Evolutionary conservation across 2,888 invertebrate species (phyloP).

Genomic region (Coremacera marginata): DNA sequence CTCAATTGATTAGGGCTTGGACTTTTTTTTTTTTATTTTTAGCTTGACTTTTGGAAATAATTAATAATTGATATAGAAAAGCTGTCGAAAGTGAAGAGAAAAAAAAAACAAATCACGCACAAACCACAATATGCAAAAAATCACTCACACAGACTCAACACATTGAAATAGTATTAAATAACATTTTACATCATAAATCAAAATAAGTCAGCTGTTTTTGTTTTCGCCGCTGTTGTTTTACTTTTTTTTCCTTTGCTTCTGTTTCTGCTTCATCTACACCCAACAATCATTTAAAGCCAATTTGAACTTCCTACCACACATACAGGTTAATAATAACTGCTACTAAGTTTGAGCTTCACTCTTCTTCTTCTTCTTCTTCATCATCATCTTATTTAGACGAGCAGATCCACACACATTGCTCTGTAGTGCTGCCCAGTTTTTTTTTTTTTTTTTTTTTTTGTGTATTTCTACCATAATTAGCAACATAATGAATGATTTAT

Average conservation of each 20-base stretch:
- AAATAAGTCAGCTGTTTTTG: conserved; percentile 14
- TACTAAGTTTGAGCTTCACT: not conserved
- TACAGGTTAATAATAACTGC: conserved; percentile 12
- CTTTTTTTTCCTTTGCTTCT: not conserved
- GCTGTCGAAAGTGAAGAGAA: too few species aligned
- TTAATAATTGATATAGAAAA: too few species aligned
- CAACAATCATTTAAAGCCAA: conserved; percentile 14
- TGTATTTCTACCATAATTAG: conserved; percentile 21
- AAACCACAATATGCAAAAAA: too few species aligned
- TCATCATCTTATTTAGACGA: not conserved
- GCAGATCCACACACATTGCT: not conserved
- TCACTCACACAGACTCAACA: too few species aligned
- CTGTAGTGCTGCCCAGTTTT: not conserved
- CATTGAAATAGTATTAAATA: too few species aligned
- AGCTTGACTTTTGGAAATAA: too few species aligned
- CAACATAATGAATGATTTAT: conserved; percentile 22
- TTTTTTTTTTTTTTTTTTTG: not conserved
- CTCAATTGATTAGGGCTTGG: too few species aligned
- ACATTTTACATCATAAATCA: conserved; percentile 13
- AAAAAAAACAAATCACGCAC: too few species aligned
- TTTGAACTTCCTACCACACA: conserved; percentile 7
- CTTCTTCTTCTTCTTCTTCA: not conserved
- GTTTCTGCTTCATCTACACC: not conserved
- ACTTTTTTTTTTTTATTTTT: too few species aligned
- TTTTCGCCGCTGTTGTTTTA: not conserved